Conservation (phyloP, 37 sponge, comb jelly and placozoan genomes). For the Chondrilla cf. caribensis region DNA sequence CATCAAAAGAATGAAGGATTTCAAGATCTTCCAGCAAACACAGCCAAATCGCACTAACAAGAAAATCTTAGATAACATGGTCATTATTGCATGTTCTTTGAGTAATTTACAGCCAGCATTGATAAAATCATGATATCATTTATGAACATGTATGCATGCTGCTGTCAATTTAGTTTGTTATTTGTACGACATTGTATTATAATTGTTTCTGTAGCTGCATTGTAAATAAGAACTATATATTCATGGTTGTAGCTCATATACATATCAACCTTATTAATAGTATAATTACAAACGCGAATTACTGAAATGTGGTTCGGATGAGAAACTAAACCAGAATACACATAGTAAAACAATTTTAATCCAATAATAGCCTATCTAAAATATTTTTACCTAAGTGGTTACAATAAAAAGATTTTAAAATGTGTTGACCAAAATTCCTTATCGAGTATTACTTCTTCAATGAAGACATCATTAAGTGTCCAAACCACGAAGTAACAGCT, state of each 20-base stretch:
- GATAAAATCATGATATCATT: conserved; percentile 15
- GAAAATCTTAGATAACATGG: conserved; percentile 39
- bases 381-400: not conserved
- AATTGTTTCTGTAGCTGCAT: too few relatives aligned
- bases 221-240: too few relatives aligned
- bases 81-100: conserved; percentile 36
- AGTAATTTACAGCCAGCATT: conserved; percentile 30
- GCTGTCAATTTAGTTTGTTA: not conserved
- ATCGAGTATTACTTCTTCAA: not conserved
- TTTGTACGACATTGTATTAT: not conserved
- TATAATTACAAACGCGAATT: too few relatives aligned
- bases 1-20: conserved; percentile 27
- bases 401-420: not conserved
- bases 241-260: too few relatives aligned
- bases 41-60: conserved; percentile 24
- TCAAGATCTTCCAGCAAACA: conserved; percentile 27
- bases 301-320: too few relatives aligned
- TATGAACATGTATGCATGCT: not conserved
- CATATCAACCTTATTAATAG: too few relatives aligned
- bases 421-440: not conserved
- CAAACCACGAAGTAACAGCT: not conserved
- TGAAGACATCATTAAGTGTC: not conserved
- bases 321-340: too few relatives aligned
- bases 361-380: not conserved
- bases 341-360: too few relatives aligned